phyloP scores from a whole-genome alignment of 2,888 invertebrate genomes.

The Hirudinaria manillensis region DNA sequence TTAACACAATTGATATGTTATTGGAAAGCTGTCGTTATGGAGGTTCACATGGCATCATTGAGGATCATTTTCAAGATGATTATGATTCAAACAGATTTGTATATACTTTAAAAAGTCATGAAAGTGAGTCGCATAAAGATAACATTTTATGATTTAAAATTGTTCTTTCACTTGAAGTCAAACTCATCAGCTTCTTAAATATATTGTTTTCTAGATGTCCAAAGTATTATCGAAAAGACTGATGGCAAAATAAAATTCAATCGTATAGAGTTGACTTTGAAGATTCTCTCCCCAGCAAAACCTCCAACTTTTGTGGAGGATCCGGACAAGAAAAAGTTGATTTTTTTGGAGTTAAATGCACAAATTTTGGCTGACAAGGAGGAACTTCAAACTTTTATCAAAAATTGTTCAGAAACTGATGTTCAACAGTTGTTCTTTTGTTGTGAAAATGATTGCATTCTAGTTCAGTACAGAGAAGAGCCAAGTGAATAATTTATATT shows the following conservation, averaged over 20 bases:
- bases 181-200: not conserved
- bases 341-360: not conserved
- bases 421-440: constrained; percentile 5
- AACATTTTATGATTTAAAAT: not conserved
- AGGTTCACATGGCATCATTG: not conserved
- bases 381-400: not conserved
- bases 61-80: not conserved
- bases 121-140: not conserved
- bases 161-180: not conserved
- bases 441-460: not conserved
- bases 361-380: not conserved
- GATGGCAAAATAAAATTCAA: not conserved
- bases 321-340: not conserved
- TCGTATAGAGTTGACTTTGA: not conserved
- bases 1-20: not conserved
- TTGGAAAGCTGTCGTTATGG: not conserved
- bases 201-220: not conserved
- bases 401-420: not conserved
- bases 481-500: not conserved
- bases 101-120: not conserved
- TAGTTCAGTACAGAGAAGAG: not conserved
- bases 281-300: not conserved
- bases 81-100: not conserved
- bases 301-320: not conserved
- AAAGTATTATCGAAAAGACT: not conserved